Base-by-base conservation (phyloP, 2,797 vertebrate genomes). In the Apodemus agrarius region DNA sequence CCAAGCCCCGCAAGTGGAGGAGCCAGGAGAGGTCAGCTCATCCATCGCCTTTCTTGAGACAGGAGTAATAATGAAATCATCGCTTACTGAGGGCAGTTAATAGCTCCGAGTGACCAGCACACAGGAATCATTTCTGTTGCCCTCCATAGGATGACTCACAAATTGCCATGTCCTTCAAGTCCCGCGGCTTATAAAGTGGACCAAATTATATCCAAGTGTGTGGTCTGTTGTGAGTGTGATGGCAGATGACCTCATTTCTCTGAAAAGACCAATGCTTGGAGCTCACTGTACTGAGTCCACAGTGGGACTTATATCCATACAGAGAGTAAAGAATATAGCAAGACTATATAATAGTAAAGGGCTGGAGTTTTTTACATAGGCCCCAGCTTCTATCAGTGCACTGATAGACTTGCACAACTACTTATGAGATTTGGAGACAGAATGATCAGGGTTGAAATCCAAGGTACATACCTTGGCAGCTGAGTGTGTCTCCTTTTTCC, bases 1-100 rank as follows among this genome's bases (percentile, higher is more conserved):
- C 54, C 34, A 6, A 72, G 46, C 46, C 54, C 72, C 4, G 6
- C 1, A 43, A 40, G 72, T 63, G 40, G 54, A 79, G 52, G 43
- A 76, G 69, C 63, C 72, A 29, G 0, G 4, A 31, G 21, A 65
- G 83, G 90, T 65, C 95, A 54, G 78, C 37, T 11, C 96, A 89
- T 69, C 9, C 8, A 52, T 79, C 61, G 89, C 59, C 21, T 85
- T 61, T 13, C 57, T 87, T 49, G 16, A 93, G 92, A 87, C 69
- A 69, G 86, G 86, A 80, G 67, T 63, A 16, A 16, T 43, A 84
- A 81, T 82, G 97, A 97, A 94, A 93, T 94, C 97, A 89, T 94
- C 3, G 0, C 65, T 69, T 90, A 85, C 49, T 37, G 13, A 49
- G 37, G 78, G 49, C 83, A 31, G 46, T 75, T 91, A 83, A 75